Evolutionary conservation across 2,797 vertebrate species (phyloP).

Genomic region (Lagocephalus sceleratus): DNA sequence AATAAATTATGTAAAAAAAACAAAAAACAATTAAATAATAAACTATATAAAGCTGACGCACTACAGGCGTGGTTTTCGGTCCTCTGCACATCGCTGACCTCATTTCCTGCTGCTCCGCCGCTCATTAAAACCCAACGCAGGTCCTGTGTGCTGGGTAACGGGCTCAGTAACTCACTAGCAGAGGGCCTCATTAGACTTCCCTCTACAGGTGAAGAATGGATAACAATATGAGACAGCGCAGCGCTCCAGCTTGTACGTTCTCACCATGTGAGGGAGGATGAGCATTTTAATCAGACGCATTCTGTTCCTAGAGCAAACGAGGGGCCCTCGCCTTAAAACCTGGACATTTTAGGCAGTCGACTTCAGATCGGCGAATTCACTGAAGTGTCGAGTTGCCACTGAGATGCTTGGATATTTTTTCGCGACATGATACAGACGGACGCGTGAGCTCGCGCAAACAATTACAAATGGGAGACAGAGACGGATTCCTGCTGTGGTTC

Average conservation of each 20-base stretch:
- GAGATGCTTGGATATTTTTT: too few species aligned
- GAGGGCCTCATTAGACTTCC: slow-evolving; percentile 43
- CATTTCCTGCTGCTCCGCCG: slow-evolving; percentile 12
- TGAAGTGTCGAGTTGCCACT: too few species aligned
- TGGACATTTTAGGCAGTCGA: too few species aligned
- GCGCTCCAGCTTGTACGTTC: slow-evolving; percentile 8
- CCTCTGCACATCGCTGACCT: not conserved
- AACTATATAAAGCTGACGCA: not conserved
- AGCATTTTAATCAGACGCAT: too few species aligned
- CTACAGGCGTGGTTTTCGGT: not conserved
- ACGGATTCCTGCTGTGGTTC: too few species aligned
- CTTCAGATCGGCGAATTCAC: too few species aligned
- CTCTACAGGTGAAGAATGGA: slow-evolving; percentile 2
- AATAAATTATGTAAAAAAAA: not conserved
- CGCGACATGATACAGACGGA: too few species aligned
- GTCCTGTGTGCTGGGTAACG: slow-evolving; percentile 13
- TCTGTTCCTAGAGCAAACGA: too few species aligned
- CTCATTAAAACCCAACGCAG: slow-evolving; percentile 33
- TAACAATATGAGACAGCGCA: slow-evolving; percentile 17
- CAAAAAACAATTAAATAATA: not conserved
- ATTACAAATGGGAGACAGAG: too few species aligned
- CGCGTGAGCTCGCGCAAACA: too few species aligned
- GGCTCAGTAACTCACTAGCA: slow-evolving; percentile 34
- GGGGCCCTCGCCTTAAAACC: too few species aligned
- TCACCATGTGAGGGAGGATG: not conserved